A percentile compares a stretch with the other conserved stretches of the same genome.
Evolutionary conservation across 2,113 vertebrate genomes (phyloP).

Genomic region (Atlantisia rogersi): DNA sequence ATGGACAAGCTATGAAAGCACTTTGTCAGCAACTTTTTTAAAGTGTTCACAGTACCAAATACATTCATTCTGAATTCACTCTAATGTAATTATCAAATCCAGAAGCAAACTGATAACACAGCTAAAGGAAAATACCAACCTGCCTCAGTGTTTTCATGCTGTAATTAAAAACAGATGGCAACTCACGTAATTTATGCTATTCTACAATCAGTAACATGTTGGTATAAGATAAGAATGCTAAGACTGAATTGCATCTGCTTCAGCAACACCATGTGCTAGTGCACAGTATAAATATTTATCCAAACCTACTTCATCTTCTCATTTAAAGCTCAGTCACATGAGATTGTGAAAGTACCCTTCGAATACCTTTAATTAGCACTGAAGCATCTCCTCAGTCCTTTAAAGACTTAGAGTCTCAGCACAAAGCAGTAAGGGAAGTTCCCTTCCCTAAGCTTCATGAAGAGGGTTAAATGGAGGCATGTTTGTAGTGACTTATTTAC

Average conservation of each 20-base stretch:
- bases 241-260: slow-evolving; percentile 55
- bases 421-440: not conserved
- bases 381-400: not conserved
- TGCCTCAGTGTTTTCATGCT: slow-evolving; percentile 46
- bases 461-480: not conserved
- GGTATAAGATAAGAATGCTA: slow-evolving; percentile 40
- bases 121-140: slow-evolving; percentile 47
- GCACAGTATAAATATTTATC: slow-evolving; percentile 64
- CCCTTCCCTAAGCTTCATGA: not conserved
- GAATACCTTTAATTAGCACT: not conserved
- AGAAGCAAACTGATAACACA: not conserved
- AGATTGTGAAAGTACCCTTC: not conserved
- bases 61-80: slow-evolving; percentile 16
- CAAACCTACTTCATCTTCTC: slow-evolving; percentile 23
- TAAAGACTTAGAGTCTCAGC: not conserved
- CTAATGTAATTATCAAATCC: slow-evolving; percentile 17
- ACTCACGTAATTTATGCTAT: slow-evolving; percentile 15
- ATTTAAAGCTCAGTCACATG: slow-evolving; percentile 11
- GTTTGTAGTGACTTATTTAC: not conserved
- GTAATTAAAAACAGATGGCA: slow-evolving; percentile 61
- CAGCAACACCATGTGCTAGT: slow-evolving; percentile 43
- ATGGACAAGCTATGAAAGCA: slow-evolving; percentile 47
- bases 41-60: slow-evolving; percentile 39
- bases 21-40: slow-evolving; percentile 41
- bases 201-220: slow-evolving; percentile 26